Percentiles rank a stretch among this genome's conserved stretches.
phyloP scores from a whole-genome alignment of 2,113 vertebrate genomes.

The Platycercus adscitus region DNA sequence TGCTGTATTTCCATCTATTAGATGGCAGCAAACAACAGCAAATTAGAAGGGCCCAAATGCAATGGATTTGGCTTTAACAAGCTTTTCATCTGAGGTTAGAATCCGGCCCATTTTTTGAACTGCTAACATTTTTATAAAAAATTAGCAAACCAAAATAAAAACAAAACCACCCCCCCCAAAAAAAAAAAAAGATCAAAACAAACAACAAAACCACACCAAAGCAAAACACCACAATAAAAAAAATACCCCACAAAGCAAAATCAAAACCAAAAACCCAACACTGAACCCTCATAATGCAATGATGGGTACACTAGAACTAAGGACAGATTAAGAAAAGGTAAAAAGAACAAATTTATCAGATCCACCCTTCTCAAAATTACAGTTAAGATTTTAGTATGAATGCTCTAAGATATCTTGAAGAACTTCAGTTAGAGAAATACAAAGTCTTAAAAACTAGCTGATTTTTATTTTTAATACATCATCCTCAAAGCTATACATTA shows the following conservation, averaged over 20 bases:
- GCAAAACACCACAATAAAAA: background rate
- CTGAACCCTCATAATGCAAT: background rate
- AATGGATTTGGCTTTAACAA: background rate
- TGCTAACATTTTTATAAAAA: background rate
- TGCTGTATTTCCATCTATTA: background rate
- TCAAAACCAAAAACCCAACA: background rate
- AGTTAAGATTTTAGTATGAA: background rate
- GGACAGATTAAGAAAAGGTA: background rate
- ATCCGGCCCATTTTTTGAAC: background rate
- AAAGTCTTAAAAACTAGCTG: background rate
- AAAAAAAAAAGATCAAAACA: too few relatives aligned
- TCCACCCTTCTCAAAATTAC: background rate
- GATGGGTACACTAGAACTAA: background rate
- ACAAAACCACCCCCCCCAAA: too few relatives aligned
- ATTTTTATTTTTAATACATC: background rate
- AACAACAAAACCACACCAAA: background rate
- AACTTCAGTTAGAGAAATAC: background rate
- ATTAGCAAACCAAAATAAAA: background rate
- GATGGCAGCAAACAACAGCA: background rate
- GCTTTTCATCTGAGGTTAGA: background rate
- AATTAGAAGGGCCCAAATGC: background rate
- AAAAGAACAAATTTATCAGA: background rate
- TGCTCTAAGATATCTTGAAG: background rate
- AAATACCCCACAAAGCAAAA: background rate
- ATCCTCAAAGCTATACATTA: background rate